A percentile compares a stretch with the other conserved stretches of the same genome.
phyloP scores from a whole-genome alignment of 2,888 invertebrate genomes.

The Epistrophe grossulariae region DNA sequence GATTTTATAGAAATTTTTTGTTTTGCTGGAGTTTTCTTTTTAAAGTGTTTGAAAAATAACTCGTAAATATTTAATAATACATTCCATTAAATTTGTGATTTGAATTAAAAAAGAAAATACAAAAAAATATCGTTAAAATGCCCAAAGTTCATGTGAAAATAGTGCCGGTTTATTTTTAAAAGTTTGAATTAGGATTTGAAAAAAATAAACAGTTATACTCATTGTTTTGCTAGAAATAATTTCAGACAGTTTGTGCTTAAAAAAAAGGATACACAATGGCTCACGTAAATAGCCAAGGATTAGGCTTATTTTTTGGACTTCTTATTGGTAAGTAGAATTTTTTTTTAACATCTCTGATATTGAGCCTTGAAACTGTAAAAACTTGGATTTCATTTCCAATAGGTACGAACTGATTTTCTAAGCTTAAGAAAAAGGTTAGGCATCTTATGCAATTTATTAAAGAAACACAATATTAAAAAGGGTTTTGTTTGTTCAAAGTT shows the following conservation, averaged over 20 bases:
- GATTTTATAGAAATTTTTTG: too few species aligned
- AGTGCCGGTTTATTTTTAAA: not conserved
- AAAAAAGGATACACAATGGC: slow-evolving; percentile 52
- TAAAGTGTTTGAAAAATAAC: not conserved
- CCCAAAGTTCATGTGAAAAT: slow-evolving; percentile 5
- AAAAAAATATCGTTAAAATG: slow-evolving; percentile 1
- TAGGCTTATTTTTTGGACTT: slow-evolving; percentile 42
- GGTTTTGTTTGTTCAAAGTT: not conserved
- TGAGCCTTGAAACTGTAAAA: not conserved
- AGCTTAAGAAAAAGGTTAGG: not conserved
- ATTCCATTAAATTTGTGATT: slow-evolving; percentile 3
- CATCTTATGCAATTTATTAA: not conserved
- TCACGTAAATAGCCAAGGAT: slow-evolving; percentile 35
- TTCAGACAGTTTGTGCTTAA: slow-evolving; percentile 22
- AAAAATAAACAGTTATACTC: not conserved
- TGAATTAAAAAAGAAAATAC: not conserved
- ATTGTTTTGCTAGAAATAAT: not conserved
- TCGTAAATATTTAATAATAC: not conserved
- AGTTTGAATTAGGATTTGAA: slow-evolving; percentile 16
- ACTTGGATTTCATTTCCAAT: not conserved
- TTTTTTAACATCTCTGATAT: not conserved
- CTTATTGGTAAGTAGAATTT: slow-evolving; percentile 46
- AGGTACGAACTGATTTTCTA: not conserved
- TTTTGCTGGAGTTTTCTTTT: not conserved
- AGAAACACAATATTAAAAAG: not conserved